Conservation (phyloP, 92 coral and sea anemone species). For the Phymanthus crucifer region DNA sequence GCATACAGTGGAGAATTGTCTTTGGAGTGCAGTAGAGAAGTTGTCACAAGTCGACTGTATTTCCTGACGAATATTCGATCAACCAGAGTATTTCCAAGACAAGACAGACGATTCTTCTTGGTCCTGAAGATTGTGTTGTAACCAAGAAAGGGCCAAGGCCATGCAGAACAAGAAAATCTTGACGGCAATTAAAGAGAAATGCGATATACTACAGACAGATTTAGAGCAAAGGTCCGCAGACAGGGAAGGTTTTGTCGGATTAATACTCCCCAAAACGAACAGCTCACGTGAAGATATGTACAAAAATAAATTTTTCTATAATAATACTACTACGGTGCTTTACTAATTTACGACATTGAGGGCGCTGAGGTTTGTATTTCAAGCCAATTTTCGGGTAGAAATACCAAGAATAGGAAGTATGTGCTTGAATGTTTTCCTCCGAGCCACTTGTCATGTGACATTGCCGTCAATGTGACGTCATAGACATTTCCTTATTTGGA, state of each 20-base stretch:
- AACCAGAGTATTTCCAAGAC: background rate
- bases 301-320: conserved; percentile 24
- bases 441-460: conserved; percentile 34
- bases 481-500: conserved; percentile 8
- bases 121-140: background rate
- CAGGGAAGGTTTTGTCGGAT: conserved; percentile 1
- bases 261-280: background rate
- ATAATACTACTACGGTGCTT: conserved; percentile 7
- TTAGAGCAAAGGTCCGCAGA: conserved; percentile 4
- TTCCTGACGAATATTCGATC: background rate
- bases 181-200: background rate
- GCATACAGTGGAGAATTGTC: background rate
- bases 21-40: background rate
- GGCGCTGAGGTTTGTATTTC: conserved; percentile 11
- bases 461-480: conserved; percentile 26
- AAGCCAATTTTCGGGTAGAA: conserved; percentile 17
- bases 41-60: background rate
- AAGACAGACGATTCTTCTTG: background rate
- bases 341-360: conserved; percentile 23
- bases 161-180: background rate
- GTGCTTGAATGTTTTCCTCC: conserved; percentile 24
- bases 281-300: background rate
- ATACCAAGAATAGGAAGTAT: conserved; percentile 7
- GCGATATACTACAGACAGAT: background rate
- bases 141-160: conserved; percentile 12